phyloP scores from a whole-genome alignment of 64 coral and sea anemone species.

The Dendronephthya gigantea region DNA sequence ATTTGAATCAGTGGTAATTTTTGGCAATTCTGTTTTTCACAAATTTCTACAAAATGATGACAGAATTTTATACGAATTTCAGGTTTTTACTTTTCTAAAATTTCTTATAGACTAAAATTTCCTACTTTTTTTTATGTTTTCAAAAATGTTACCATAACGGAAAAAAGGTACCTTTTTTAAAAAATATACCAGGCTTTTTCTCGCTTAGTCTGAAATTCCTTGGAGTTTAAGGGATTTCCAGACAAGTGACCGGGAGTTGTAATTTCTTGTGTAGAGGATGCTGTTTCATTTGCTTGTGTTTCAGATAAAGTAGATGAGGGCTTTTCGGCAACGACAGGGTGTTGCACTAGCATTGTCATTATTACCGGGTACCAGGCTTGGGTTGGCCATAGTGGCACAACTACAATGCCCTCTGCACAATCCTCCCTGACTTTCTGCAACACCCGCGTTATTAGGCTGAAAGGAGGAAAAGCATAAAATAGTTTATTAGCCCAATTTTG shows the following conservation, averaged over 20 bases:
- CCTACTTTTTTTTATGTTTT: too few species aligned
- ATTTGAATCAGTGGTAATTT: too few species aligned
- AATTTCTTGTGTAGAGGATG: conserved; percentile 5
- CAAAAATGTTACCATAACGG: too few species aligned
- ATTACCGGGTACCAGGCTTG: background rate
- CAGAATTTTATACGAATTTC: too few species aligned
- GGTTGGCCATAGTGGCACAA: conserved; percentile 22
- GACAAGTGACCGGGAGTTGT: conserved; percentile 28
- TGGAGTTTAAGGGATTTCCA: background rate
- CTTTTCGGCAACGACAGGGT: background rate
- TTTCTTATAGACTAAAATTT: too few species aligned
- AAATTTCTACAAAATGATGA: too few species aligned
- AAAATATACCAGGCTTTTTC: too few species aligned
- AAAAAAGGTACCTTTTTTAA: too few species aligned
- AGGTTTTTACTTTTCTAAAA: too few species aligned
- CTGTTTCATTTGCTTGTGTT: background rate
- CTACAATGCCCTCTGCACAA: background rate
- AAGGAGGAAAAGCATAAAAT: conserved; percentile 39
- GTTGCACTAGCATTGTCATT: background rate
- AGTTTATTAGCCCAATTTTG: background rate
- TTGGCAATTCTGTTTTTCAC: too few species aligned
- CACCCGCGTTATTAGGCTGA: background rate
- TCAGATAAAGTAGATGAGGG: background rate
- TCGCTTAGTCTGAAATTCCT: background rate
- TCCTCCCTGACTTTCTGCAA: conserved; percentile 28